These are phyloP conservation scores for Sphenopsis melanotis DNA, from an alignment of 2,797 vertebrate species.

Conservation along the genomic window DNA sequence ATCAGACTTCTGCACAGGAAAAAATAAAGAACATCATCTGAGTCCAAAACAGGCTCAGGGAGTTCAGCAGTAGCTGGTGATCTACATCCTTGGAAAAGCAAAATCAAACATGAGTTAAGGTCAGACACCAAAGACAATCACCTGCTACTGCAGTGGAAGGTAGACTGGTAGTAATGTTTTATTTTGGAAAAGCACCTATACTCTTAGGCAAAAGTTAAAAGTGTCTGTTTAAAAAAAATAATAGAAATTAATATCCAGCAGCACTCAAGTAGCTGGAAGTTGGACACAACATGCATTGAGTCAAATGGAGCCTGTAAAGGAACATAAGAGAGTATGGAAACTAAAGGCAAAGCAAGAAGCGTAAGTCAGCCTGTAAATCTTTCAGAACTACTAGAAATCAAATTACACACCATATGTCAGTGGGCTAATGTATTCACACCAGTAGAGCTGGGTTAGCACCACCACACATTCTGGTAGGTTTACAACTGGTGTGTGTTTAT, in stretches of 20 bases:
- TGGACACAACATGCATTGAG: not conserved
- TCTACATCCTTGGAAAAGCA: not conserved
- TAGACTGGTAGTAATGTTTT: not conserved
- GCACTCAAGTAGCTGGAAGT: not conserved
- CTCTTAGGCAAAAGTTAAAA: not conserved
- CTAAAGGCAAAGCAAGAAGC: not conserved
- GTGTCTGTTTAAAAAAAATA: not conserved
- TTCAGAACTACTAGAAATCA: constrained; percentile 12
- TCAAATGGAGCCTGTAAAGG: not conserved
- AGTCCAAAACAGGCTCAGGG: not conserved
- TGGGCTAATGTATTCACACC: not conserved
- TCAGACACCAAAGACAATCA: not conserved
- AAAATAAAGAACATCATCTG: not conserved
- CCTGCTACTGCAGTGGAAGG: not conserved
- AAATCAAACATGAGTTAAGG: not conserved
- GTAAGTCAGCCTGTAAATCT: not conserved
- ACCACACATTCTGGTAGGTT: not conserved
- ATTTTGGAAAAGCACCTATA: not conserved
- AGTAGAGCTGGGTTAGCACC: not conserved
- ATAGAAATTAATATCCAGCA: not conserved
- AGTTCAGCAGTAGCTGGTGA: not conserved
- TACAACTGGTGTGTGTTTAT: not conserved
- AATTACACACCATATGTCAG: not conserved
- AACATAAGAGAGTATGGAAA: not conserved
- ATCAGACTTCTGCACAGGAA: not conserved